Conservation (phyloP, 1,140 invertebrate genomes). For the Lepidurus apus region DNA sequence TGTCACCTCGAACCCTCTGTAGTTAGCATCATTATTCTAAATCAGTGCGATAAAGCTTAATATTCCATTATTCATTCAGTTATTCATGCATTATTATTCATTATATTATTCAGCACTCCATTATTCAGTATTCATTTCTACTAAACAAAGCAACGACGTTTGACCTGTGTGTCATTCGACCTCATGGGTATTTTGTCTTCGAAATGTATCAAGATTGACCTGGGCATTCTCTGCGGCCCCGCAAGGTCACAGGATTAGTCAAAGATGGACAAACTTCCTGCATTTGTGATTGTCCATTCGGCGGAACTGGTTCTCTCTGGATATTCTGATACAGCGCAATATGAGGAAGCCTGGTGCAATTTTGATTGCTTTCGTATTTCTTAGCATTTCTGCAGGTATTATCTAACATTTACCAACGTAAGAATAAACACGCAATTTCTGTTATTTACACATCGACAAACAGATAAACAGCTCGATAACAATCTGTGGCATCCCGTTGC, state of each 20-base stretch:
- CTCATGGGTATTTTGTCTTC: not conserved
- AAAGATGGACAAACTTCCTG: not conserved
- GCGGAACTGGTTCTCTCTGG: not conserved
- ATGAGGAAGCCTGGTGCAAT: not conserved
- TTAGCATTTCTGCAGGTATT: not conserved
- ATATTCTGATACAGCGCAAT: not conserved
- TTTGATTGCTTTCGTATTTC: not conserved
- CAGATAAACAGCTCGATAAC: not conserved
- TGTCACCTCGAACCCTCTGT: no score
- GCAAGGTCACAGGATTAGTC: not conserved
- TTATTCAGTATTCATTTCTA: no score
- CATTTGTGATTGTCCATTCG: not conserved
- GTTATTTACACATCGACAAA: not conserved
- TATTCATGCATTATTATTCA: no score
- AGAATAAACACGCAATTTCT: not conserved
- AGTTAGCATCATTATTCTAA: no score
- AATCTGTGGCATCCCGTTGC: not conserved
- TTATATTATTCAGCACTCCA: no score
- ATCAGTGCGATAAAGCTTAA: no score
- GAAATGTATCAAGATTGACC: not conserved
- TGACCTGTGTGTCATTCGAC: not conserved
- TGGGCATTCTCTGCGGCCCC: not conserved
- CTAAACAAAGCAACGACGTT: not conserved
- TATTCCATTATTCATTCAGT: no score
- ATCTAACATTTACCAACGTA: not conserved